Evolutionary conservation across 2,797 vertebrate genomes (phyloP).

Genomic region (Syncerus caffer): DNA sequence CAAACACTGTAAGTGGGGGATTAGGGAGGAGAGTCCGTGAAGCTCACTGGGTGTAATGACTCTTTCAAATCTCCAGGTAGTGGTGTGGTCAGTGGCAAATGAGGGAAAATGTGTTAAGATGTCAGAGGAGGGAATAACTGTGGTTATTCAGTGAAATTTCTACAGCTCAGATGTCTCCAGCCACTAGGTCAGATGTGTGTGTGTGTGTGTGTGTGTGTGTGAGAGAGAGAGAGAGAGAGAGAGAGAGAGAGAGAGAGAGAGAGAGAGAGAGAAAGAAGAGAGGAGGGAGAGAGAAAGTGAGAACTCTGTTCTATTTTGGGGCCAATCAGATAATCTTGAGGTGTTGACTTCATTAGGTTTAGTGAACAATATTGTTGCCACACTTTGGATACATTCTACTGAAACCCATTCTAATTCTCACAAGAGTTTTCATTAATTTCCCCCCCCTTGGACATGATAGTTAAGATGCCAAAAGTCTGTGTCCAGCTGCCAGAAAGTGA

Average conservation of each 20-base stretch:
- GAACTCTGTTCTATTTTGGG: neutral
- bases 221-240: too few species aligned
- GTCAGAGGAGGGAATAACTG: neutral
- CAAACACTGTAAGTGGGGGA: rapidly evolving
- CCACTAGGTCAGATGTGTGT: neutral
- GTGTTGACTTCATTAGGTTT: neutral
- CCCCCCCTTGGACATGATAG: neutral
- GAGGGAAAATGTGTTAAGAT: neutral
- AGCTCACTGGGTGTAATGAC: neutral
- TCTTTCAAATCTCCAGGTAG: neutral
- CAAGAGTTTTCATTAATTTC: neutral
- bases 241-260: neutral
- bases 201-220: neutral
- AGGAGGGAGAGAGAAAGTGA: too few species aligned
- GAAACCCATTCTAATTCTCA: neutral
- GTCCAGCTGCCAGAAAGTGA: neutral
- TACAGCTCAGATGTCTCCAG: neutral
- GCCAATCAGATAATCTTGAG: neutral
- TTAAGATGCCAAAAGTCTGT: neutral
- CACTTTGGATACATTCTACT: neutral
- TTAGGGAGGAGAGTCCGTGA: neutral
- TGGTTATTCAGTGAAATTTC: neutral
- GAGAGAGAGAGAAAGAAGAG: neutral
- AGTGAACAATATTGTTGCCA: neutral
- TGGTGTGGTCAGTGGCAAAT: neutral